phyloP scores from a whole-genome alignment of 2,888 invertebrate species.

The Hyposoter dolosus region DNA sequence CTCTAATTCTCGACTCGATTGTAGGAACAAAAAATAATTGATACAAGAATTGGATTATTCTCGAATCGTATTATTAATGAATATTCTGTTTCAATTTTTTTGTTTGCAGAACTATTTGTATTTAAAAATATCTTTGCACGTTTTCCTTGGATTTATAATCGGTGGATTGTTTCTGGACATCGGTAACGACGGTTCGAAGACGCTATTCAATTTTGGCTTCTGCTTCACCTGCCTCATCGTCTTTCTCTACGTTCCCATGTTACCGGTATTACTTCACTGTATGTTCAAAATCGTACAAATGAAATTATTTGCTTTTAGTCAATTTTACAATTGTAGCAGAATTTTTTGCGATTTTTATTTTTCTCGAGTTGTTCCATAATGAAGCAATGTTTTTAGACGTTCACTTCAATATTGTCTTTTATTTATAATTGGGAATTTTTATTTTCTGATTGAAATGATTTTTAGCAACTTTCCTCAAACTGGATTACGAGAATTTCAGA shows the following conservation, averaged over 20 bases:
- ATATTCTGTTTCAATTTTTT: conserved; percentile 59
- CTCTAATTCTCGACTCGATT: neutral
- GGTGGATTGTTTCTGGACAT: conserved; percentile 90
- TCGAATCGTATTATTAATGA: neutral
- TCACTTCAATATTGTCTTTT: neutral
- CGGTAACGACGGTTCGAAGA: conserved; percentile 93
- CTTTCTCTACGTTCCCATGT: conserved; percentile 93
- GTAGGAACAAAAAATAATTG: neutral
- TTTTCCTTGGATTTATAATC: conserved; percentile 89
- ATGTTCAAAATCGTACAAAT: conserved; percentile 83
- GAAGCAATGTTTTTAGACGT: neutral
- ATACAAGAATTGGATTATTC: neutral
- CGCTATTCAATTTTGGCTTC: conserved; percentile 93
- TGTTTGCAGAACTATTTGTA: conserved; percentile 88
- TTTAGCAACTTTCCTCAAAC: neutral
- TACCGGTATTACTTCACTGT: conserved; percentile 93
- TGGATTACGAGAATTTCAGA: too few relatives aligned
- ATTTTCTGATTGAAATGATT: neutral
- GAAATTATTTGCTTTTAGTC: neutral
- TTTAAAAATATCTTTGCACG: conserved; percentile 89
- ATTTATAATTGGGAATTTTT: neutral
- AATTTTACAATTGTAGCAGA: neutral
- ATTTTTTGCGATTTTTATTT: neutral
- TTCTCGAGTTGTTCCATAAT: neutral
- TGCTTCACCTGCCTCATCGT: conserved; percentile 92